Evolutionary conservation across 64 coral and sea anemone genomes (phyloP), one percentile per base, ranked within the genome.

Genomic region (Acropora yongei): DNA sequence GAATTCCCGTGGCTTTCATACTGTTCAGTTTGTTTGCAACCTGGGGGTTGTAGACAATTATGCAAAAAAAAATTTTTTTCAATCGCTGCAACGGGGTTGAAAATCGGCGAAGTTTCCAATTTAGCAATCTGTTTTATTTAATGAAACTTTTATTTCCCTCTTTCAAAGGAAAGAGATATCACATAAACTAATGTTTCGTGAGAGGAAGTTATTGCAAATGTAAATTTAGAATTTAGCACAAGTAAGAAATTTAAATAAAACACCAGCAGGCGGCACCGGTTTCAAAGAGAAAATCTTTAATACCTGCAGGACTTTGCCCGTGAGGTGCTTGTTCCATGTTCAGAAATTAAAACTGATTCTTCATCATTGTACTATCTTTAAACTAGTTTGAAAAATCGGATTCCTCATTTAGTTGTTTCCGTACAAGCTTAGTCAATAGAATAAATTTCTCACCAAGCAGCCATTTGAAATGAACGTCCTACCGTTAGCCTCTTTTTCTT

Each of bases 211-310:
- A 19, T 71, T 6, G 30, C 30, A 77, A 49, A 49, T 77, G 44
- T 18, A 44, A 49, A 77, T 47, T 77, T 5, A 3, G 14, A 30
- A 68, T 71, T 85, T 47, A 65, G 69, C 44, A 85, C 47, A 8
- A 11, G 82, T 47, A 6, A 69, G 61, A 85, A 63, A 85, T 85
- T 47, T 71, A 18, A 85, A 85, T 85, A 16, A 47, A 44, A 14
- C 75, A 77, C 75, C 75, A 77, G 44, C 16, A 18, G 44, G 17
- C 49, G 61, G 67, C 58, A 83, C 82, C 63, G 16, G 82, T 69
- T 2, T 65, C 30, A 12, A 48, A 3, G 8, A 85, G 82, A 20
- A 44, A 30, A 6, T 42, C 58, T 13, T 13, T 13, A 13, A 71
- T 85, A 85, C 82, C 82, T 47, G 63, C 13, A 68, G 5, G n/a